These are phyloP conservation scores for Dendroctonus valens DNA, from an alignment of 1,140 invertebrate genomes.

Conservation along the genomic window DNA sequence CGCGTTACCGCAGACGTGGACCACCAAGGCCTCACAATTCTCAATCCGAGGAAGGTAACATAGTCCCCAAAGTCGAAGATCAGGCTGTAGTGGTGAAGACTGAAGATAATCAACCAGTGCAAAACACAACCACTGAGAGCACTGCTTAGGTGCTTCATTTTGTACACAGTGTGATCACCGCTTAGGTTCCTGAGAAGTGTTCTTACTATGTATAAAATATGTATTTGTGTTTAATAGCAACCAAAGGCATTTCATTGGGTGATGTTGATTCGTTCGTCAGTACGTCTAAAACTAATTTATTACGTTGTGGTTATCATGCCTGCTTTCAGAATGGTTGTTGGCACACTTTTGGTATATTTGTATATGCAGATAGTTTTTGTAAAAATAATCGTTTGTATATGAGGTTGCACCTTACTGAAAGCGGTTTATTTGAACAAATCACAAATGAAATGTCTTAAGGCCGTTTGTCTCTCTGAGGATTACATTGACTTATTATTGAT, in stretches of 20 bases:
- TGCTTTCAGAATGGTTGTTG: conserved; percentile 31
- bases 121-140: conserved; percentile 58
- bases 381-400: conserved; percentile 42
- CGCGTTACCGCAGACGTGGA: conserved; percentile 46
- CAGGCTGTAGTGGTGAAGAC: conserved; percentile 42
- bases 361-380: conserved; percentile 45
- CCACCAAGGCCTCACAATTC: conserved; percentile 44
- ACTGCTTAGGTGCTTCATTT: conserved; percentile 52
- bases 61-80: conserved; percentile 34
- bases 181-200: no score
- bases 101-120: conserved; percentile 56
- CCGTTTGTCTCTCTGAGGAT: conserved; percentile 48
- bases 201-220: no score
- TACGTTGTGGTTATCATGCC: not conserved
- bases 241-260: conserved; percentile 50
- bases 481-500: no score
- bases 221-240: conserved; percentile 42
- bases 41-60: conserved; percentile 46
- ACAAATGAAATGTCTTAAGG: conserved; percentile 50
- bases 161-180: no score
- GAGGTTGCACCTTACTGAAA: conserved; percentile 35
- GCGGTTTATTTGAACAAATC: conserved; percentile 27
- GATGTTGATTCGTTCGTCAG: not conserved
- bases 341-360: conserved; percentile 47
- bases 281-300: conserved; percentile 3